Base-by-base conservation (phyloP, 2,797 vertebrate species). In the Coracias cyanogaster region DNA sequence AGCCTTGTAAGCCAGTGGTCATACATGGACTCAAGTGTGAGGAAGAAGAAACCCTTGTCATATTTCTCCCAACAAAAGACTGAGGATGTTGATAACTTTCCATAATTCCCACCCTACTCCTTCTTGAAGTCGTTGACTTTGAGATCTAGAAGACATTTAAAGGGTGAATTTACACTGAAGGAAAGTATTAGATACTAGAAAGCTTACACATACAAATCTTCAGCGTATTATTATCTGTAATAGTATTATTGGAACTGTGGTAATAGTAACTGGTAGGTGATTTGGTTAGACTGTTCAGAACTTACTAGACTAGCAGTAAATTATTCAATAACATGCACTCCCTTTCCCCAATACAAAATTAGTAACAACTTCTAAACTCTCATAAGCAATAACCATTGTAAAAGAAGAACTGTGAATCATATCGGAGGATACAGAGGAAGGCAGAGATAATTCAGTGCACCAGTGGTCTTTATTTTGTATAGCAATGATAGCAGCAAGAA, bases 1-100 rank as follows among this genome's bases (percentile, higher is more conserved):
- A 82, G 6, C 3, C 12, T 39, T 73, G 28, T 22, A 51, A 84
- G 3, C 1, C 28, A 52, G 9, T 28, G 26, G 39, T 25, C 1
- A 0, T 6, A 33, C 9, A 18, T 3, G 18, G 37, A 45, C 7
- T 16, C 22, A 65, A 6, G 20, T 0, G 1, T 17, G 31, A 85
- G 10, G 9, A 17, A 76, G 19, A 76, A 69, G 17, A 94, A 94
- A 73, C 3, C 3, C 15, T 4, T 28, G 25, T 13, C 13, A 2
- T 57, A 48, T 37, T 66, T 77, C 7, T 77, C 20, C 33, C 45
- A 81, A 9, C 5, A 87, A 73, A 60, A 3, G 1, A 37, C 6
- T 70, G 20, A 15, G 17, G 6, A 37, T 62, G 10, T 49, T 33
- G 29, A 18, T 15, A 80, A 55, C 15, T 77, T 87, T 5, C 46